phyloP scores from a whole-genome alignment of 30 jellyfish, hydroid and myxozoan species.

The Chironex yamaguchii region DNA sequence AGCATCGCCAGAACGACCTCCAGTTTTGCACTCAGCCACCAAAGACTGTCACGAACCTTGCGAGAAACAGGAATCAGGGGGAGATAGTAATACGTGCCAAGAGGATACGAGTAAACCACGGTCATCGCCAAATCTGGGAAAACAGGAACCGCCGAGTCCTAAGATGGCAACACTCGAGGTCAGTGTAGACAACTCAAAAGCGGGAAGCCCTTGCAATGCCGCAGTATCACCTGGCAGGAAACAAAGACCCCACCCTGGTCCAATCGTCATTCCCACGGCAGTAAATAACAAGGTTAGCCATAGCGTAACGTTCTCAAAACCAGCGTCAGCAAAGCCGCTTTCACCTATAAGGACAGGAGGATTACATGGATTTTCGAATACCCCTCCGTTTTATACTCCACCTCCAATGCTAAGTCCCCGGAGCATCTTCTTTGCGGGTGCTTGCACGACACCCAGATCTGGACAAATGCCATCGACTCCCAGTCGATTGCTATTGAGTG shows the following conservation, averaged over 20 bases:
- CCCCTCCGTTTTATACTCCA: constrained; percentile 90
- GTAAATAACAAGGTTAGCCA: constrained; percentile 82
- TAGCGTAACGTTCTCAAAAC: constrained; percentile 68
- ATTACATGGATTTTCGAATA: background rate
- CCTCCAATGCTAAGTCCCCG: constrained; percentile 99
- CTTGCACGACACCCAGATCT: constrained; percentile 87
- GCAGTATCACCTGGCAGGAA: constrained; percentile 86
- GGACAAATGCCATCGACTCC: constrained; percentile 82
- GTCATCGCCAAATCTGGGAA: background rate
- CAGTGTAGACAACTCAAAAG: constrained; percentile 9
- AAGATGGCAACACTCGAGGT: constrained; percentile 16
- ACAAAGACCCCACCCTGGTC: constrained; percentile 93
- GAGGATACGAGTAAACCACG: background rate
- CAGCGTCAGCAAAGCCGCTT: constrained; percentile 57
- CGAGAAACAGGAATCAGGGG: background rate
- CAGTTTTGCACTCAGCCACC: background rate
- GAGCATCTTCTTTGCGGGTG: constrained; percentile 92
- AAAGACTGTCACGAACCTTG: background rate
- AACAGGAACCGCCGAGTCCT: constrained; percentile 14
- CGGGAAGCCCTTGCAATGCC: constrained; percentile 1
- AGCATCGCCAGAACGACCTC: background rate
- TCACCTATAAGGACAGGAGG: constrained; percentile 69
- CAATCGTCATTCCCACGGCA: constrained; percentile 94
- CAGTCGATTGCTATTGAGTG: constrained; percentile 76
- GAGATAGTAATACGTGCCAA: background rate